Conservation (phyloP, 2,113 vertebrate genomes). For the Vulpes lagopus region DNA sequence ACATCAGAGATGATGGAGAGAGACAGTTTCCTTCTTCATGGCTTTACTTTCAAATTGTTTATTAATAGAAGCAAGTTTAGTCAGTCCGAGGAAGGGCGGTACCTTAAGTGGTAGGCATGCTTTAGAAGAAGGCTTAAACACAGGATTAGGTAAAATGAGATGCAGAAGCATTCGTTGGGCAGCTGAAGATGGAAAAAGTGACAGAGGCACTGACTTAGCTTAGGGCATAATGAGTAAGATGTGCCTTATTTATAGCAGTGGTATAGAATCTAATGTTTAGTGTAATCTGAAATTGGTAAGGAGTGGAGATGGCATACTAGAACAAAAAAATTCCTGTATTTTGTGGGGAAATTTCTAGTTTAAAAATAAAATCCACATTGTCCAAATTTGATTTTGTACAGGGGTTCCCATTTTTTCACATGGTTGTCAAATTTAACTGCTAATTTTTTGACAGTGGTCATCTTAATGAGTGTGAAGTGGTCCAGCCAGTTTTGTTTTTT, state of each 20-base stretch:
- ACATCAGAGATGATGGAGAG: background rate
- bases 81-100: background rate
- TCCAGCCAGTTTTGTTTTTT: background rate
- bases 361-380: background rate
- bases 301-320: no score
- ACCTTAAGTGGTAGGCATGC: background rate
- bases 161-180: background rate
- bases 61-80: background rate
- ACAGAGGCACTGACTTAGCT: background rate
- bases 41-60: slow-evolving; percentile 13
- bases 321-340: background rate
- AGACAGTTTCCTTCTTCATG: background rate
- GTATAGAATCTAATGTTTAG: background rate
- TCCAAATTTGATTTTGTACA: background rate
- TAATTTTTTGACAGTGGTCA: background rate
- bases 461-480: background rate
- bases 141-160: background rate
- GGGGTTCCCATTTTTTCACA: background rate
- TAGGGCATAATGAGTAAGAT: background rate
- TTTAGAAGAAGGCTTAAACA: background rate
- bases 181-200: background rate
- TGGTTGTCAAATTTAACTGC: background rate
- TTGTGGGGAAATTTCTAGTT: background rate
- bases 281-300: background rate
- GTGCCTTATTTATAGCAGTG: background rate